A percentile compares a stretch with the other conserved stretches of the same genome.
Conservation (phyloP, 2,888 invertebrate species). For the Mallateleia sp. region DNA sequence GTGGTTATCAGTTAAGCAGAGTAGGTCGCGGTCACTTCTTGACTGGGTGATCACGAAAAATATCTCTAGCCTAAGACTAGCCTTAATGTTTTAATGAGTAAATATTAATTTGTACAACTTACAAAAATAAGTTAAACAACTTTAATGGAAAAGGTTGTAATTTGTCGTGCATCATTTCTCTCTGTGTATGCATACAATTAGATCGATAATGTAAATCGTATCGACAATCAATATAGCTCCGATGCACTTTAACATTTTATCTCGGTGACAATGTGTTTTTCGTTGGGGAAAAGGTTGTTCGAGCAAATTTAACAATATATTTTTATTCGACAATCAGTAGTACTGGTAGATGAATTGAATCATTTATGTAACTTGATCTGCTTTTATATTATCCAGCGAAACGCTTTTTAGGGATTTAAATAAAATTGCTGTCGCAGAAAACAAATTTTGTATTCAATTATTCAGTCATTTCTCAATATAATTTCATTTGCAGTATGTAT, state of each 20-base stretch:
- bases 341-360: not conserved
- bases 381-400: slow-evolving; percentile 2
- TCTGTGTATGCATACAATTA: slow-evolving; percentile 42
- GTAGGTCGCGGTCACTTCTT: no score
- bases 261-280: slow-evolving; percentile 12
- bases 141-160: no score
- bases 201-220: slow-evolving; percentile 46
- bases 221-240: slow-evolving; percentile 33
- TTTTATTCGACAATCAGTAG: slow-evolving; percentile 7
- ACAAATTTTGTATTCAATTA: not conserved
- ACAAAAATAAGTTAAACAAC: no score
- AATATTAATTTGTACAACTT: no score
- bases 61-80: no score
- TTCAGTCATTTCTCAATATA: not conserved
- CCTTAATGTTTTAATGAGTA: no score
- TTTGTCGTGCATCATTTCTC: no score
- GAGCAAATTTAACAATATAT: slow-evolving; percentile 19
- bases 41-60: no score
- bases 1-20: no score
- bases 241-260: slow-evolving; percentile 45
- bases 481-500: not conserved
- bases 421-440: not conserved
- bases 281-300: not conserved
- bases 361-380: slow-evolving; percentile 15
- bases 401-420: not conserved